Conservation (phyloP, 2,888 invertebrate species). For the Idaea straminata region DNA sequence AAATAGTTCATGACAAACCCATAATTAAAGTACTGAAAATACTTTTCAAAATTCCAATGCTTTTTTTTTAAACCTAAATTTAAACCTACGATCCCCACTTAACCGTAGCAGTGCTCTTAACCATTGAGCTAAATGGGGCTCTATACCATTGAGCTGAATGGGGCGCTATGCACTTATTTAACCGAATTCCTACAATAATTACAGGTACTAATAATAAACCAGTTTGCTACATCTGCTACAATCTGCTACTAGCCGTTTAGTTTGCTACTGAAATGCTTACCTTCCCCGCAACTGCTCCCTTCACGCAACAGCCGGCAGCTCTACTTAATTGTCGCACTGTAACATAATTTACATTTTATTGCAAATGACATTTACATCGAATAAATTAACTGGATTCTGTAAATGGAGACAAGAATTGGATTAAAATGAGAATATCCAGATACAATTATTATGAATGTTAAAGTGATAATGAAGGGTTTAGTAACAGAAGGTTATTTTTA, state of each 20-base stretch:
- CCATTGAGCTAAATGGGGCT: too few species aligned
- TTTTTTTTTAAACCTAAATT: too few species aligned
- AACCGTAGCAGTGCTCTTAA: too few species aligned
- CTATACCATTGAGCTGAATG: too few species aligned
- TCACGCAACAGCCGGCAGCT: conserved; percentile 26
- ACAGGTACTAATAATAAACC: too few species aligned
- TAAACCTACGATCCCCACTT: too few species aligned
- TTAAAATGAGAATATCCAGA: neutral
- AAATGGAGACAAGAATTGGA: neutral
- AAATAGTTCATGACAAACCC: too few species aligned
- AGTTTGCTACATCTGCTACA: neutral
- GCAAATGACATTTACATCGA: neutral
- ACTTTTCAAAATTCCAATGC: too few species aligned
- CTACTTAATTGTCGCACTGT: conserved; percentile 30
- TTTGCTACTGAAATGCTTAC: conserved; percentile 27
- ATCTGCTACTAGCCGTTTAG: conserved; percentile 17
- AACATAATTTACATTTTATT: conserved; percentile 10
- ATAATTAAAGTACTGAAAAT: too few species aligned
- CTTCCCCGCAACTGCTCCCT: conserved; percentile 21
- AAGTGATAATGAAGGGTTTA: neutral
- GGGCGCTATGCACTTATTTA: too few species aligned
- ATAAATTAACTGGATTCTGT: neutral
- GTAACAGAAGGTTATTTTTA: neutral
- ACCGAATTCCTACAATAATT: too few species aligned
- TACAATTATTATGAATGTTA: too few species aligned